Base-by-base conservation (phyloP, 2,113 vertebrate species). In the Ploceus nigricollis region DNA sequence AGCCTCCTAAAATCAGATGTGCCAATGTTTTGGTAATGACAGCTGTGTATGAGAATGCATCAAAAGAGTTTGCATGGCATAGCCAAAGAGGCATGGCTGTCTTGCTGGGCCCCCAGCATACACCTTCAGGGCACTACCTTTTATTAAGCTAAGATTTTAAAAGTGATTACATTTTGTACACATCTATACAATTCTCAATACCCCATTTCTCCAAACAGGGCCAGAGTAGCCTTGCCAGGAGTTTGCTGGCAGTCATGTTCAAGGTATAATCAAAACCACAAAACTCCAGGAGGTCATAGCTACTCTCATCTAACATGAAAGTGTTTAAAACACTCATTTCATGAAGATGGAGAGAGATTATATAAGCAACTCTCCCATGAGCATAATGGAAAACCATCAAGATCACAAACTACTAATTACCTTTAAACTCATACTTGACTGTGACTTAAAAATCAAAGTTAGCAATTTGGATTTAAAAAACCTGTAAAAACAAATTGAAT, bases 51-150 rank as follows among this genome's bases (percentile, higher is more conserved):
- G 9, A 24, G 40, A 70, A 75, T 56, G 40, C 24, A 56, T 33
- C 3, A 0, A 2, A 33, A 50, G 13, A 51, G 10, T 21, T 47
- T 4, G 3, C 1, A 0, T 3, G 11, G 54, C 33, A 50, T 54
- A 56, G 71, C 19, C 37, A 53, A 54, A 77, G 28, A 3, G 39
- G 20, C 23, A 33, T 19, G 20, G 15, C 12, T 51, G 39, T 37
- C 56, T 48, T 61, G 63, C 58, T 61, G 19, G 11, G 31, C 42
- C 53, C 64, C 51, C 68, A 80, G 35, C 35, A 42, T 3, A 7
- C 31, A 63, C 20, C 40, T 71, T 48, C 58, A 61, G 8, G 30
- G 23, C 37, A 61, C 40, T 18, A 10, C 8, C 15, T 64, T 51
- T 44, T 25, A 30, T 47, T 53, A 48, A 73, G 64, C 2, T 11